Conservation (phyloP, 1,140 invertebrate species). For the Phymastichus coffea region DNA sequence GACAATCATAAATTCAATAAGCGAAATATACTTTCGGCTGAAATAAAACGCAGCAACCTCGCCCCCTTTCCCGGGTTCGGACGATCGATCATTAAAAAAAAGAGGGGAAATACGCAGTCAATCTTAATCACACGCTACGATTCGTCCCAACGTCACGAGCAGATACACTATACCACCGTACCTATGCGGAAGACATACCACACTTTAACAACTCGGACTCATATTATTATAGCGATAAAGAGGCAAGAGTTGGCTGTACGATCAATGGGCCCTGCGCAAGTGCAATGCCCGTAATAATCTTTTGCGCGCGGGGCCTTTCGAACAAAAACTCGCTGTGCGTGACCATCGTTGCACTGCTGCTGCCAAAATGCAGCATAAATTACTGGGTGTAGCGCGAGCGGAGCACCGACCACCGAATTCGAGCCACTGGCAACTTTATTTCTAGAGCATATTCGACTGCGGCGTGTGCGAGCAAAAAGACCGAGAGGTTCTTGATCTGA, state of each 20-base stretch:
- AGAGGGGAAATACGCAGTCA: constrained; percentile 7
- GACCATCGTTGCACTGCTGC: constrained; percentile 28
- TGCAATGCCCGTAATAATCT: constrained; percentile 50
- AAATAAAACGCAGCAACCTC: constrained; percentile 12
- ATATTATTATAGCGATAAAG: no score
- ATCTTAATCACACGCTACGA: constrained; percentile 26
- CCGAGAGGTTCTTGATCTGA: constrained; percentile 50
- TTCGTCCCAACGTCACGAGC: no score
- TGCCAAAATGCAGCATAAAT: no score
- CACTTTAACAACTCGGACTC: no score
- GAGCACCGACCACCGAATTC: constrained; percentile 11
- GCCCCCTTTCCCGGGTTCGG: not conserved
- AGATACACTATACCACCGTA: no score
- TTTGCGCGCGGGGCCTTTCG: no score
- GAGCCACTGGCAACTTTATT: constrained; percentile 47
- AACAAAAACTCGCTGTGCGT: constrained; percentile 41
- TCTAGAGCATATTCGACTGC: constrained; percentile 56
- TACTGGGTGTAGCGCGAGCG: no score
- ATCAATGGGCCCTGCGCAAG: constrained; percentile 44
- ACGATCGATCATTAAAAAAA: constrained; percentile 18
- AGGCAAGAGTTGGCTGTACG: constrained; percentile 31
- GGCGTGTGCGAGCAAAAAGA: constrained; percentile 38
- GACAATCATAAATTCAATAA: constrained; percentile 22
- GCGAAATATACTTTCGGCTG: constrained; percentile 15
- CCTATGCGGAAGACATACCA: no score